Evolutionary conservation across 2,888 invertebrate genomes (phyloP).

Genomic region (Augochlorella aurata): DNA sequence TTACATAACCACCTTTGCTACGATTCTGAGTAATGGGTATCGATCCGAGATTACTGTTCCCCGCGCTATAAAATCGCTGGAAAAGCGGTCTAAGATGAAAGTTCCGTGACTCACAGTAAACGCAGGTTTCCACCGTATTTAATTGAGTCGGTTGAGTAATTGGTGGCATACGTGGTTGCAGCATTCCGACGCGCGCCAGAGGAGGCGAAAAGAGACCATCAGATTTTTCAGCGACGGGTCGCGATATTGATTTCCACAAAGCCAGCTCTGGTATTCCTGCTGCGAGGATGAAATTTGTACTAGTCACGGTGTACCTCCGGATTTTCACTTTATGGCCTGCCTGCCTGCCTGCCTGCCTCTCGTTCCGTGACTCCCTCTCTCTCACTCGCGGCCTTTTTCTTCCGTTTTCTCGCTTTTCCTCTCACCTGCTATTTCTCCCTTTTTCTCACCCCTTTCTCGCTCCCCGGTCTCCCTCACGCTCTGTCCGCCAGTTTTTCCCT

Average conservation of each 20-base stretch:
- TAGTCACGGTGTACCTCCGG: constrained; percentile 57
- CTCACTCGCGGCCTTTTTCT: constrained; percentile 12
- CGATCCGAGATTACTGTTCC: background rate
- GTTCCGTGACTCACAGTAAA: constrained; percentile 25
- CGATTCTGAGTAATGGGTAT: too few relatives aligned
- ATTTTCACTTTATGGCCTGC: constrained; percentile 63
- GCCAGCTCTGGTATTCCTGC: constrained; percentile 58
- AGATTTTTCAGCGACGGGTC: constrained; percentile 51
- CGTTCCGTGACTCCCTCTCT: constrained; percentile 33
- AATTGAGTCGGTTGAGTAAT: constrained; percentile 35
- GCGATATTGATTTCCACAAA: constrained; percentile 58
- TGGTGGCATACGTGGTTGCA: constrained; percentile 11
- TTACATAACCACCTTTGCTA: too few relatives aligned
- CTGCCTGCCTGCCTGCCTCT: background rate
- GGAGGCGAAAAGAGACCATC: constrained; percentile 6
- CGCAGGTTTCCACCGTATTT: constrained; percentile 27
- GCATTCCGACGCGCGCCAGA: background rate
- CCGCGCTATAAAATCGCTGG: background rate
- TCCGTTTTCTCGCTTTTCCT: background rate
- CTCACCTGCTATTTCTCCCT: background rate
- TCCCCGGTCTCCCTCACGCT: constrained; percentile 2
- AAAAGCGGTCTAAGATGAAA: background rate
- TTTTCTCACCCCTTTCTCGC: background rate
- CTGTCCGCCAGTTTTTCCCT: background rate
- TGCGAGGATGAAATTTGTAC: constrained; percentile 70